A percentile compares a stretch with the other conserved stretches of the same genome.
Conservation (phyloP, 2,113 vertebrate species). For the Pelobates fuscus region DNA sequence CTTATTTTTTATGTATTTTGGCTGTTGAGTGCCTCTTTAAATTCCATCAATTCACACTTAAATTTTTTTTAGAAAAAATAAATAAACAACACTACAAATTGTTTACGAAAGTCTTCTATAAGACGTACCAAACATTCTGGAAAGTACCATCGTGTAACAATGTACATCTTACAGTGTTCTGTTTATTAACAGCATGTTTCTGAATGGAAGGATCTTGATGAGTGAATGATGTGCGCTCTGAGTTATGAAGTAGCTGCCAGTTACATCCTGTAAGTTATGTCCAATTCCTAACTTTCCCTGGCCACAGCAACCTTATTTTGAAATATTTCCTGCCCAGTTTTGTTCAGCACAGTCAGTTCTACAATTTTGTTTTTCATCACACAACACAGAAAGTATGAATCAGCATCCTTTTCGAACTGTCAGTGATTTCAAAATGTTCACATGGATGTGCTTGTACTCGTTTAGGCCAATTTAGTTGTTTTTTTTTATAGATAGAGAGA, state of each 20-base stretch:
- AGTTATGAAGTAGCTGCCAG: background rate
- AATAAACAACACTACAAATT: too few relatives aligned
- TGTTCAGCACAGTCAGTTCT: constrained; percentile 10
- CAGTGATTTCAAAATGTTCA: background rate
- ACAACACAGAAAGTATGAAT: constrained; percentile 1
- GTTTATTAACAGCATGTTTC: too few relatives aligned
- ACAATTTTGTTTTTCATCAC: constrained; percentile 5
- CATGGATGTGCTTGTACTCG: background rate
- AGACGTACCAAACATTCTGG: too few relatives aligned
- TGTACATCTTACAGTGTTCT: too few relatives aligned
- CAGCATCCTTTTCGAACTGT: background rate
- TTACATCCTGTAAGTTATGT: constrained; percentile 6
- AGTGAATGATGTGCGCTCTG: background rate
- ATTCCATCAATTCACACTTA: too few relatives aligned
- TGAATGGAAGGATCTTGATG: background rate
- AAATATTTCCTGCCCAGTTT: constrained; percentile 22
- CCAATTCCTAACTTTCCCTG: background rate
- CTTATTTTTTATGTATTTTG: too few relatives aligned
- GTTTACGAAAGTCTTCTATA: too few relatives aligned
- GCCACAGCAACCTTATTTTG: constrained; percentile 3
- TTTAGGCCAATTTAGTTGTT: background rate
- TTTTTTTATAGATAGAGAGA: too few relatives aligned
- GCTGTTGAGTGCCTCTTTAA: too few relatives aligned
- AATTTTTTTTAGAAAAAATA: too few relatives aligned
- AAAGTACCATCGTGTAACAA: too few relatives aligned